phyloP scores from a whole-genome alignment of 2,797 vertebrate species.

The Acanthiza pusilla region DNA sequence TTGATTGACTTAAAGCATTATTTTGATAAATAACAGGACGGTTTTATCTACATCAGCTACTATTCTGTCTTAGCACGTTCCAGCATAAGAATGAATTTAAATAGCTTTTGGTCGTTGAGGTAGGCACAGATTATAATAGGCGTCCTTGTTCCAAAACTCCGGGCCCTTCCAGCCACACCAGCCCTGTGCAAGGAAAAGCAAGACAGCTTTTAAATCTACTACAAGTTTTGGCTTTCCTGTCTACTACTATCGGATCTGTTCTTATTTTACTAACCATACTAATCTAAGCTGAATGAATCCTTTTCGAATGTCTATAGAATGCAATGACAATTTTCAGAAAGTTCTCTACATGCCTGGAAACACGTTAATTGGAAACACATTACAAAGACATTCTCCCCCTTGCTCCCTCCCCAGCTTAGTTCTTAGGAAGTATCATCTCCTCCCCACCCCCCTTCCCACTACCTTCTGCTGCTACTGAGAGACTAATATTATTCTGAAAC shows the following conservation, averaged over 20 bases:
- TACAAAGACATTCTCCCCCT: background rate
- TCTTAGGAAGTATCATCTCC: background rate
- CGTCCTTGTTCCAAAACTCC: conserved; percentile 92
- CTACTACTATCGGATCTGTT: background rate
- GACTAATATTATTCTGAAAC: background rate
- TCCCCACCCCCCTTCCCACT: too few species aligned
- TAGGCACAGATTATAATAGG: conserved; percentile 96
- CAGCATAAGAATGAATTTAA: conserved; percentile 58
- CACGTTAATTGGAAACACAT: background rate
- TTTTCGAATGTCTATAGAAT: background rate
- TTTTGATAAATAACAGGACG: background rate
- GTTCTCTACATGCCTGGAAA: background rate
- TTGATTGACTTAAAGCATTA: background rate
- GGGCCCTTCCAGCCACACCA: conserved; percentile 97
- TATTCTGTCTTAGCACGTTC: background rate
- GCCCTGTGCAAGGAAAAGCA: conserved; percentile 75
- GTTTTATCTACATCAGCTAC: background rate
- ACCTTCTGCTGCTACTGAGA: background rate
- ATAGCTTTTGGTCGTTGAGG: conserved; percentile 86
- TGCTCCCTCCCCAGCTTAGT: background rate
- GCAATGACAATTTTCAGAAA: background rate
- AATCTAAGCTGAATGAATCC: background rate
- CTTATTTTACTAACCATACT: background rate
- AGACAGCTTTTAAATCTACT: background rate
- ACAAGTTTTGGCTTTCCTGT: background rate